Base-by-base conservation (phyloP, 2,797 vertebrate genomes). In the Sandelia bainsii region DNA sequence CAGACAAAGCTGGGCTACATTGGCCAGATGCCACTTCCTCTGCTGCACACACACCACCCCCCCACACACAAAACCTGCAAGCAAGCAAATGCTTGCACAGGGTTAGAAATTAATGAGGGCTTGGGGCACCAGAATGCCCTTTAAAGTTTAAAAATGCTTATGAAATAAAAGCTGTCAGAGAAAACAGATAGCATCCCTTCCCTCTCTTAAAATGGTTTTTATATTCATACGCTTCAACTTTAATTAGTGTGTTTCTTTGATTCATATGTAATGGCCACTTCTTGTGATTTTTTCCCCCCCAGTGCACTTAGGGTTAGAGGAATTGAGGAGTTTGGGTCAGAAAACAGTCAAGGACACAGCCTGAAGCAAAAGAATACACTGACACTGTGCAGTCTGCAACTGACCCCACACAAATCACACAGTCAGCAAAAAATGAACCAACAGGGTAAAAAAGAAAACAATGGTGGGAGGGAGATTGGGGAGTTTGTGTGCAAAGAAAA, bases 11-110 rank as follows among this genome's bases (percentile, higher is more conserved):
- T 48, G n/a, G 50, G 64, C 66, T 70, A 40, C 71, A 8, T 80
- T 79, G 86, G 84, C 85, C 89, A 76, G 83, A 87, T 73, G 60
- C 88, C 87, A 87, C 83, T 89, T 91, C 88, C 87, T 80, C 66
- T 65, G 1, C 67, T 52, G 54, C 77, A 79, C 63, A 29, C 5
- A 42, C 45, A 49, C 50, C 50, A 60, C 46, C 67, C 57, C 52
- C 72, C 63, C 34, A 53, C 53, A 44, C 25, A 66, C 25, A 72
- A 82, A 87, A 88, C 80, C 52, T 83, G 87, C 87, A 85, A 86
- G 84, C 77, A 62, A 81, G 83, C 84, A 80, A 86, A 81, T 77
- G 74, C 76, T 66, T 54, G 59, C 72, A 75, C 20, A 59, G 39
- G 78, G 68, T 82, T 68, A 49, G 53, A 78, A 84, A 72, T 80